These are phyloP conservation scores for Andinoacara biseriatus DNA, from an alignment of 2,113 vertebrate species.

Conservation along the genomic window DNA sequence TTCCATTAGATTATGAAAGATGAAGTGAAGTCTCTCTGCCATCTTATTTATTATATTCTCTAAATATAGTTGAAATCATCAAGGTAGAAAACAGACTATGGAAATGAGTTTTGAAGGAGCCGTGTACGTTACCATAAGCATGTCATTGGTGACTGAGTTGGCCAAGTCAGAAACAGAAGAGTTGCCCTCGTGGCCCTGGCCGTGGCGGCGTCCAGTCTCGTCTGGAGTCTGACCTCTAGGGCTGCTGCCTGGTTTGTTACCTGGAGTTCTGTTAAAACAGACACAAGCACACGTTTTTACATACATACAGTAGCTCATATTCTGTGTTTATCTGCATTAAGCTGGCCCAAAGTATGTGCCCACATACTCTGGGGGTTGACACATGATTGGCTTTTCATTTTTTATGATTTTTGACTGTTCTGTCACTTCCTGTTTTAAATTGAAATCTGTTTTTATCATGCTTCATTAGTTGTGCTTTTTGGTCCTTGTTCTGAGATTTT, in stretches of 20 bases:
- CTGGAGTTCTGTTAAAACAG: constrained; percentile 81
- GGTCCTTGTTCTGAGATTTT: background rate
- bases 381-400: no score
- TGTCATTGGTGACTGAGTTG: constrained; percentile 98
- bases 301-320: background rate
- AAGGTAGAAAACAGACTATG: background rate
- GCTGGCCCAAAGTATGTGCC: background rate
- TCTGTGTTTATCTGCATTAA: background rate
- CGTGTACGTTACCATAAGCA: constrained; percentile 89
- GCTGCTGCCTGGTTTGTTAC: constrained; percentile 86
- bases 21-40: constrained; percentile 24
- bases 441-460: no score
- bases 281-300: constrained; percentile 41
- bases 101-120: background rate
- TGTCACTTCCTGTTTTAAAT: no score
- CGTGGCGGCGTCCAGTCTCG: constrained; percentile 78
- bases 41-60: constrained; percentile 46
- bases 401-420: no score
- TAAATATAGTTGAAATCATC: constrained; percentile 8
- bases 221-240: constrained; percentile 89
- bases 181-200: constrained; percentile 83
- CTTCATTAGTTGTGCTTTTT: no score
- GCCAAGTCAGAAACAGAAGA: constrained; percentile 95
- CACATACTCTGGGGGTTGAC: no score
- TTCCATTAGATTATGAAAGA: constrained; percentile 37